phyloP scores from a whole-genome alignment of 2,797 vertebrate genomes.

The Manis pentadactyla region DNA sequence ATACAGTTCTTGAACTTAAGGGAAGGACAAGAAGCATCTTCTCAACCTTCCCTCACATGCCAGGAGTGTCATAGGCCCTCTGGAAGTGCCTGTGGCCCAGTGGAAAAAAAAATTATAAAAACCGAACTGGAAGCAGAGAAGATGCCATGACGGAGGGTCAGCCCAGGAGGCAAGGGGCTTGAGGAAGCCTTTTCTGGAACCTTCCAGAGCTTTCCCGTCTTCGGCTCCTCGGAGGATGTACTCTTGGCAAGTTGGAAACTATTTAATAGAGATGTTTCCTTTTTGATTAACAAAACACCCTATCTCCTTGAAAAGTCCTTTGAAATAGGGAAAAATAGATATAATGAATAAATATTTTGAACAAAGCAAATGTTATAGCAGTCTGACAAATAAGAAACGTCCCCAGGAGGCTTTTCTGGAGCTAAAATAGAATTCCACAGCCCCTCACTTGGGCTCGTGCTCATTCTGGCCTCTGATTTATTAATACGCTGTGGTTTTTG shows the following conservation, averaged over 20 bases:
- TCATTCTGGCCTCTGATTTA: background rate
- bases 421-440: background rate
- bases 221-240: background rate
- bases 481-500: background rate
- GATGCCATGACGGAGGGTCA: background rate
- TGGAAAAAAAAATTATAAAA: background rate
- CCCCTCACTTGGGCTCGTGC: background rate
- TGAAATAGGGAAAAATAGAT: background rate
- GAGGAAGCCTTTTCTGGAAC: background rate
- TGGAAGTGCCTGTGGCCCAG: background rate
- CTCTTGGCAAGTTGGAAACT: background rate
- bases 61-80: background rate
- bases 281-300: background rate
- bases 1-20: background rate
- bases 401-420: background rate
- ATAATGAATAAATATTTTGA: background rate
- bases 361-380: background rate
- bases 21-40: background rate
- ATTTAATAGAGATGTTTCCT: background rate
- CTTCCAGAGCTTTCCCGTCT: background rate
- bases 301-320: background rate
- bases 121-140: background rate
- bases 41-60: background rate
- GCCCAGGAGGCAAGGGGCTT: background rate
- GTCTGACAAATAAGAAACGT: background rate